phyloP scores from a whole-genome alignment of 2,113 vertebrate species.

The Ochotona princeps region DNA sequence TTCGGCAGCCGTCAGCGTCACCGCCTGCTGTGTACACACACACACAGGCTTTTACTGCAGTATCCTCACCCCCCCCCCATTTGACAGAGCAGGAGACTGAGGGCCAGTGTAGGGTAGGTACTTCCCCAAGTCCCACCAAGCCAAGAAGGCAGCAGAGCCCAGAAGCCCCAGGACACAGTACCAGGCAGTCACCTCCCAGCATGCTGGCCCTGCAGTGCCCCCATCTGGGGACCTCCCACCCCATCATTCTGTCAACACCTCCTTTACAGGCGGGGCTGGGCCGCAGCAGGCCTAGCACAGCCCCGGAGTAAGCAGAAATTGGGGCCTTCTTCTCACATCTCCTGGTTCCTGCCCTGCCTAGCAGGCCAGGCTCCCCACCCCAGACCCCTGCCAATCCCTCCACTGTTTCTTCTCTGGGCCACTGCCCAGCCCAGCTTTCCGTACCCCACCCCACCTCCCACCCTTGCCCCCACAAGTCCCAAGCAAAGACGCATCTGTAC shows the following conservation, averaged over 20 bases:
- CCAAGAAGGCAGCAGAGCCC: constrained; percentile 18
- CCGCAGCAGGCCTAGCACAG: constrained; percentile 60
- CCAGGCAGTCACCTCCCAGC: constrained; percentile 76
- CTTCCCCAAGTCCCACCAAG: constrained; percentile 8
- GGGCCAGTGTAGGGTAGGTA: background rate
- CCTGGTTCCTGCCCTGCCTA: background rate
- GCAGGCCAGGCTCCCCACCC: background rate
- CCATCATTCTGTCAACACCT: constrained; percentile 79
- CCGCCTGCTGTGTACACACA: background rate
- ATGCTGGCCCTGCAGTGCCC: constrained; percentile 74
- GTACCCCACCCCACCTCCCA: background rate
- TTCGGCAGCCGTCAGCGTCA: background rate
- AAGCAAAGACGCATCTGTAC: constrained; percentile 64
- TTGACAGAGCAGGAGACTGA: constrained; percentile 47
- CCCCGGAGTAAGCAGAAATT: background rate
- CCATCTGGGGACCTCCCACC: constrained; percentile 75
- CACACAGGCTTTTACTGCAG: background rate
- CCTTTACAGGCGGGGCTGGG: constrained; percentile 66
- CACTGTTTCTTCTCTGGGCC: constrained; percentile 71
- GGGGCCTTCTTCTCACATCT: background rate
- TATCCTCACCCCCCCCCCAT: background rate
- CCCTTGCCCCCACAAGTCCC: background rate
- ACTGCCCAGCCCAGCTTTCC: background rate
- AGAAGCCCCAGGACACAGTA: constrained; percentile 65
- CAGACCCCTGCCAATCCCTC: constrained; percentile 46